phyloP scores from a whole-genome alignment of 2,113 vertebrate species.

The Misgurnus anguillicaudatus region DNA sequence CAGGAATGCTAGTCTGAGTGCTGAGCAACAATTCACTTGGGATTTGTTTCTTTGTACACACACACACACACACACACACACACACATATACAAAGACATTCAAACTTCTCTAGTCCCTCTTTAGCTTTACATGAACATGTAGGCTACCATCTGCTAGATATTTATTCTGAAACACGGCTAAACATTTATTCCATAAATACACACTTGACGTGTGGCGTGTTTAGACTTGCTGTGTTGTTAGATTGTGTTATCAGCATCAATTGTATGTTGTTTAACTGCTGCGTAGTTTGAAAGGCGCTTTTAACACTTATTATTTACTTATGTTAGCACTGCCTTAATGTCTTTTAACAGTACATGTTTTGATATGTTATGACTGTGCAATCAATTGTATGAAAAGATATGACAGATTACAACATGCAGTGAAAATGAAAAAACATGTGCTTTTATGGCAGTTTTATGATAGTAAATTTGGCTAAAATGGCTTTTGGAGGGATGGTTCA shows the following conservation, averaged over 20 bases:
- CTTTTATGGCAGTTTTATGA: too few species aligned
- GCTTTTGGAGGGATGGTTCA: too few species aligned
- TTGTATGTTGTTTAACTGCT: constrained; percentile 56
- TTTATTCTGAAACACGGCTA: constrained; percentile 58
- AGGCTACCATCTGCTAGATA: constrained; percentile 75
- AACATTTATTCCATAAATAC: constrained; percentile 73
- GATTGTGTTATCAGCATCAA: not conserved
- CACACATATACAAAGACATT: not conserved
- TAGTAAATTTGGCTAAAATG: too few species aligned
- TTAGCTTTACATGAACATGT: constrained; percentile 52
- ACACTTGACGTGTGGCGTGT: constrained; percentile 65
- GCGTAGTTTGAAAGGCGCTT: not conserved
- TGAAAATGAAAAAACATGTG: too few species aligned
- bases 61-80: not conserved
- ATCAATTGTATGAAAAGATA: too few species aligned
- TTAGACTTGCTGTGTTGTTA: constrained; percentile 38
- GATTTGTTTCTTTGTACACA: constrained; percentile 27
- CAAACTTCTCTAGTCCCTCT: constrained; percentile 8
- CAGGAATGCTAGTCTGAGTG: not conserved
- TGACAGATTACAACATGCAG: too few species aligned
- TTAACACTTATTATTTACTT: too few species aligned
- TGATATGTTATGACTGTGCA: too few species aligned
- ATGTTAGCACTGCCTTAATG: too few species aligned
- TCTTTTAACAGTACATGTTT: too few species aligned
- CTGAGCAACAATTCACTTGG: constrained; percentile 5